These are phyloP conservation scores for Maniola jurtina DNA, from an alignment of 1,140 invertebrate species.

Conservation along the genomic window DNA sequence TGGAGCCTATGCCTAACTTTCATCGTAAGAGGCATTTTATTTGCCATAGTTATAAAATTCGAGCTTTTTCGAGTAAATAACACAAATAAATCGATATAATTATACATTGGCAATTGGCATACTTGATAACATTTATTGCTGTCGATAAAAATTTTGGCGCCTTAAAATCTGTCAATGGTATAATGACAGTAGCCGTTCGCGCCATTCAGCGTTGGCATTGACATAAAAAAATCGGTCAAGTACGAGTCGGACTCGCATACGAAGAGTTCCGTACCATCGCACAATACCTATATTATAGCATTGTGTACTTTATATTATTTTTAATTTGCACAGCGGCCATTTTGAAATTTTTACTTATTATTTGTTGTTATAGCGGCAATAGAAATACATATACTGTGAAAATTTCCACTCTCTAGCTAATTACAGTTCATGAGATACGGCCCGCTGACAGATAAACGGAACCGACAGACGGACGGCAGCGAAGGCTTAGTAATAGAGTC, in stretches of 20 bases:
- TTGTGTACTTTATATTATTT: not conserved
- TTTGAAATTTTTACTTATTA: too few relatives aligned
- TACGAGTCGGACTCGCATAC: too few relatives aligned
- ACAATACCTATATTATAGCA: too few relatives aligned
- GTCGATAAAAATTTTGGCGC: slow-evolving; percentile 18
- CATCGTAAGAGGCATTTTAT: slow-evolving; percentile 4
- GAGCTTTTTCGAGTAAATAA: not conserved
- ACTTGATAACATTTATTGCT: slow-evolving; percentile 12
- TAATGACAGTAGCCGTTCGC: slow-evolving; percentile 12
- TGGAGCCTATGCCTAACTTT: not conserved
- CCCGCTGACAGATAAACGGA: too few relatives aligned
- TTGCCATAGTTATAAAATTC: not conserved
- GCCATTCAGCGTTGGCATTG: slow-evolving; percentile 18
- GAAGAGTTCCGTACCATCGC: too few relatives aligned
- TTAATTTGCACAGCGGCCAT: too few relatives aligned
- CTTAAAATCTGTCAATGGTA: slow-evolving; percentile 26
- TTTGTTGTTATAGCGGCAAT: too few relatives aligned
- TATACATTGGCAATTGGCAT: slow-evolving; percentile 3
- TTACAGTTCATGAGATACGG: not conserved
- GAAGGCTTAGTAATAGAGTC: too few relatives aligned
- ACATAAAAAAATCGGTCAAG: slow-evolving; percentile 14
- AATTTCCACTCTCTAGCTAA: not conserved
- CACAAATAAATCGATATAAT: slow-evolving; percentile 18
- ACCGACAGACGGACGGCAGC: too few relatives aligned
- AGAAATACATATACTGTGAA: too few relatives aligned